Evolutionary conservation across 2,113 vertebrate species (phyloP).

Genomic region (Anolis carolinensis): DNA sequence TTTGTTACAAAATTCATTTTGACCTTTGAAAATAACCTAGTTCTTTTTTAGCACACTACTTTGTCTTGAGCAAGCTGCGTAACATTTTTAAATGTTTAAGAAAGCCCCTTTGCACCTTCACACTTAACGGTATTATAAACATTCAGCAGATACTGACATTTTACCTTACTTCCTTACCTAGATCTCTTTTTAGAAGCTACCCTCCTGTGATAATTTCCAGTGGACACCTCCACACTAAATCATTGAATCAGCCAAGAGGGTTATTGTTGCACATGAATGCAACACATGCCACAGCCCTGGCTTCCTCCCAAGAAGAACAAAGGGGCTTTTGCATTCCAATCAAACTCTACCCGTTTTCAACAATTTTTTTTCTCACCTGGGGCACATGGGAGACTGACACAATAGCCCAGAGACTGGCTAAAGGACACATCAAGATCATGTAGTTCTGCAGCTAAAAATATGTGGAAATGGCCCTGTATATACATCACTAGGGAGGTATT

Average conservation of each 20-base stretch:
- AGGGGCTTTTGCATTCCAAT: conserved; percentile 17
- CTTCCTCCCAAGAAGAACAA: conserved; percentile 40
- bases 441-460: not conserved
- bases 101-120: conserved; percentile 6
- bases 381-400: not conserved
- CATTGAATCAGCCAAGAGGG: conserved; percentile 57
- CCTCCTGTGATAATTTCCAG: conserved; percentile 41
- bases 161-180: conserved; percentile 4
- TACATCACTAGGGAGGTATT: too few species aligned
- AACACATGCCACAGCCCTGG: conserved; percentile 50
- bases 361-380: not conserved
- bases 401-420: not conserved
- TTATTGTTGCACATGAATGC: conserved; percentile 49
- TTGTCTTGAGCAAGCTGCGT: not conserved
- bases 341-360: not conserved
- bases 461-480: not conserved
- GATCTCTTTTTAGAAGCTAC: conserved; percentile 29
- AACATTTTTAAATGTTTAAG: not conserved
- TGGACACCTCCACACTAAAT: conserved; percentile 39
- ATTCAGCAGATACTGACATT: not conserved
- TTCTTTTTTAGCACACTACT: not conserved
- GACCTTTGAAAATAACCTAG: not conserved
- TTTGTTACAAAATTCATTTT: conserved; percentile 1
- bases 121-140: not conserved
- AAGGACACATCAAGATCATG: not conserved